Evolutionary conservation across 2,888 invertebrate species (phyloP).

Genomic region (Elmis aenea): DNA sequence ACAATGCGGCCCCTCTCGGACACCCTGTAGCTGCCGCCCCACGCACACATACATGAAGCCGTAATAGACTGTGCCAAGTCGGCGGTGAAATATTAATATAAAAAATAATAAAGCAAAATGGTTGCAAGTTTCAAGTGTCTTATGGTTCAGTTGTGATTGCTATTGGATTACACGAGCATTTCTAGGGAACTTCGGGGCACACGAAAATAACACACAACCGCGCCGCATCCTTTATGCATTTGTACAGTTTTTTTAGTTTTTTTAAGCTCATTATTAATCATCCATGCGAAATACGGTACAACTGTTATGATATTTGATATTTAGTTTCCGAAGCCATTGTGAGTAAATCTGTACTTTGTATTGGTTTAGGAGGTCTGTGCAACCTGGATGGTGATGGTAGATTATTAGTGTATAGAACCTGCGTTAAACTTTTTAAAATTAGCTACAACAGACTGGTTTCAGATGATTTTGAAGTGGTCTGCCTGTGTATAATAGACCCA

Average conservation of each 20-base stretch:
- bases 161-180: slow-evolving; percentile 11
- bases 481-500: slow-evolving; percentile 14
- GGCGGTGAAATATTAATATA: slow-evolving; percentile 24
- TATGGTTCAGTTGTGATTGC: slow-evolving; percentile 16
- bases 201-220: not conserved
- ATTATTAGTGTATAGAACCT: slow-evolving; percentile 7
- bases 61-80: slow-evolving; percentile 24
- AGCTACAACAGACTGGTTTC: slow-evolving; percentile 10
- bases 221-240: not conserved
- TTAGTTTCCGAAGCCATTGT: not conserved
- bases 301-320: not conserved
- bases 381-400: too few species aligned
- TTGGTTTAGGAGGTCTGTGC: too few species aligned
- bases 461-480: slow-evolving; percentile 12
- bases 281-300: not conserved
- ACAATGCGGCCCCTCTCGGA: slow-evolving; percentile 21
- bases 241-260: too few species aligned
- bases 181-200: not conserved
- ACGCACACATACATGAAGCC: slow-evolving; percentile 21
- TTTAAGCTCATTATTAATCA: too few species aligned
- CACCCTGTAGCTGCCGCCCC: slow-evolving; percentile 23
- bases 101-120: slow-evolving; percentile 16
- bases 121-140: slow-evolving; percentile 19
- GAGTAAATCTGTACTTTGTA: not conserved
- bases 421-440: slow-evolving; percentile 12